phyloP scores from a whole-genome alignment of 2,888 invertebrate genomes.

The Leucoma salicis region DNA sequence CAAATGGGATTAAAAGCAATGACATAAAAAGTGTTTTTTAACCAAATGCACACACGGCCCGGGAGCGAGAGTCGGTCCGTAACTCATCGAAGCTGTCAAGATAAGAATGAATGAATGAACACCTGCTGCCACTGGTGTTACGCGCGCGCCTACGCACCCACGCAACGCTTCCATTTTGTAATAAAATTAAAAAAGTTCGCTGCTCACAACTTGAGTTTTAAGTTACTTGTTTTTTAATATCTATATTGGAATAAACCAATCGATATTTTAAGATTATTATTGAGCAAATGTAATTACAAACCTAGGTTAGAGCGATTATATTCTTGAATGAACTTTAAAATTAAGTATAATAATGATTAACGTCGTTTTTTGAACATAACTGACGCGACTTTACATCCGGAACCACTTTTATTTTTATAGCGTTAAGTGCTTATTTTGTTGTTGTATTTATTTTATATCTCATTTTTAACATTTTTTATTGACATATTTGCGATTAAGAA shows the following conservation, averaged over 20 bases:
- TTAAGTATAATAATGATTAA: constrained; percentile 75
- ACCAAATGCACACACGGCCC: constrained; percentile 71
- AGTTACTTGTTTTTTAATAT: constrained; percentile 38
- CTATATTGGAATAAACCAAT: constrained; percentile 36
- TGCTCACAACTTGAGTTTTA: constrained; percentile 42
- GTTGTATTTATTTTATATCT: constrained; percentile 33
- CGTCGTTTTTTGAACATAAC: constrained; percentile 71
- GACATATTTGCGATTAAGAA: constrained; percentile 41
- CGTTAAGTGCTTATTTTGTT: constrained; percentile 45
- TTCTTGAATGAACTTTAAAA: constrained; percentile 70
- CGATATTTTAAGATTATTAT: constrained; percentile 44
- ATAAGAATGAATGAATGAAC: constrained; percentile 80
- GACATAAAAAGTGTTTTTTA: constrained; percentile 62
- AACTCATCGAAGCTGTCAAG: constrained; percentile 81
- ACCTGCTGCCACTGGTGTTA: constrained; percentile 80
- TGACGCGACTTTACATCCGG: constrained; percentile 66
- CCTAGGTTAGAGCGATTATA: constrained; percentile 66
- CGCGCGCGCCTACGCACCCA: constrained; percentile 72
- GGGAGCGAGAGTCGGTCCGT: constrained; percentile 59
- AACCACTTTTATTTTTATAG: constrained; percentile 57
- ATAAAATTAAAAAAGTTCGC: constrained; percentile 47
- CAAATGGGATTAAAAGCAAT: constrained; percentile 73
- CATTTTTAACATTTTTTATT: constrained; percentile 16
- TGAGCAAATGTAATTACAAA: constrained; percentile 50
- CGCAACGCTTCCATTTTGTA: constrained; percentile 43